phyloP scores from a whole-genome alignment of 2,888 invertebrate genomes.

The Diachrysia chrysitis region DNA sequence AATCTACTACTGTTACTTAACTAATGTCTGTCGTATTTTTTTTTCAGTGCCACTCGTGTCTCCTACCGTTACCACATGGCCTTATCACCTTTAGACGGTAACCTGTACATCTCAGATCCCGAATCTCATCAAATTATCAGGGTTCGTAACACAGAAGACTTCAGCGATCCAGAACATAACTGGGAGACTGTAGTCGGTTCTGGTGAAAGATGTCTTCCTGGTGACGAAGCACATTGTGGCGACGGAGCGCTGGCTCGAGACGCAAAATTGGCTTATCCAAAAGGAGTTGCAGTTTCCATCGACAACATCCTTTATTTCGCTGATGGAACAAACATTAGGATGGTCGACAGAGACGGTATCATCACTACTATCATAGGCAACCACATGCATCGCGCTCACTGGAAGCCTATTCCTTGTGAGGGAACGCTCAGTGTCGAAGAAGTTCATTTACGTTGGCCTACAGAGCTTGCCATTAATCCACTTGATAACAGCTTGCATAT shows the following conservation, averaged over 20 bases:
- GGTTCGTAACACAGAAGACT: conserved; percentile 95
- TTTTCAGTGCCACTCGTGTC: conserved; percentile 95
- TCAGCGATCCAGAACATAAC: conserved; percentile 95
- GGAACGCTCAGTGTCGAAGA: conserved; percentile 97
- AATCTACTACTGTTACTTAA: background rate
- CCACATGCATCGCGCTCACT: conserved; percentile 97
- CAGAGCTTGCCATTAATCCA: conserved; percentile 97
- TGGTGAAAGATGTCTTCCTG: conserved; percentile 97
- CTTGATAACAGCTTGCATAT: conserved; percentile 98
- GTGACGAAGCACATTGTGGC: conserved; percentile 98
- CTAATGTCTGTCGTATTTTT: conserved; percentile 21
- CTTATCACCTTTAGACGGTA: conserved; percentile 97
- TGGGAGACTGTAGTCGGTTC: conserved; percentile 99
- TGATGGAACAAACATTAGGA: conserved; percentile 97
- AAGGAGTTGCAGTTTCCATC: conserved; percentile 97
- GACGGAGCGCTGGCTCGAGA: conserved; percentile 97
- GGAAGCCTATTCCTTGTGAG: conserved; percentile 98
- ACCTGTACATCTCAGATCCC: conserved; percentile 98
- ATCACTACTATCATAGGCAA: conserved; percentile 97
- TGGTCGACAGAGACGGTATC: conserved; percentile 97
- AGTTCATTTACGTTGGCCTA: conserved; percentile 98
- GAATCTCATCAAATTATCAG: conserved; percentile 98
- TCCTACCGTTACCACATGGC: conserved; percentile 99
- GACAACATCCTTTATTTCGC: conserved; percentile 98
- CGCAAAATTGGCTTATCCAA: conserved; percentile 98